Percentiles rank a stretch among this genome's conserved stretches.
Conservation (phyloP, 2,113 vertebrate genomes). For the Peromyscus polionotus region DNA sequence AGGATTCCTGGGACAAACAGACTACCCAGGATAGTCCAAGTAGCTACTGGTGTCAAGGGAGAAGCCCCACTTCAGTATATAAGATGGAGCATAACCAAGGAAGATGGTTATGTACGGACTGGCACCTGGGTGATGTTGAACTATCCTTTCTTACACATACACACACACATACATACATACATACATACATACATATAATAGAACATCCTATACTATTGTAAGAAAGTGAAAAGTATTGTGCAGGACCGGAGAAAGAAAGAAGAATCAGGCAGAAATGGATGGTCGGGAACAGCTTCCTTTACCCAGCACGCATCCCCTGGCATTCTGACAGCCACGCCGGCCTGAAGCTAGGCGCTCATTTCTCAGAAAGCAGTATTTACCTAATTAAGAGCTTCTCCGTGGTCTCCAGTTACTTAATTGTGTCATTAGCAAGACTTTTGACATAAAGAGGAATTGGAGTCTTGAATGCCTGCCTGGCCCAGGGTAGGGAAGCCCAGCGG, state of each 20-base stretch:
- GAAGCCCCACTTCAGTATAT: background rate
- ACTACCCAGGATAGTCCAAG: background rate
- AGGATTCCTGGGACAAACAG: background rate
- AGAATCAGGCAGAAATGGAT: conserved; percentile 32
- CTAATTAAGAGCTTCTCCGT: conserved; percentile 90
- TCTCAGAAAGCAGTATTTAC: conserved; percentile 84
- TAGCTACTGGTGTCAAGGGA: background rate
- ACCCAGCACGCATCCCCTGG: conserved; percentile 56
- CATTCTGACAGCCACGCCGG: conserved; percentile 79
- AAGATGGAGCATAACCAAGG: background rate
- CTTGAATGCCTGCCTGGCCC: conserved; percentile 81
- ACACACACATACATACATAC: too few relatives aligned
- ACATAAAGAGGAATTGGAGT: conserved; percentile 84
- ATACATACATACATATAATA: background rate
- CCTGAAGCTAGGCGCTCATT: conserved; percentile 73
- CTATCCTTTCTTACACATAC: background rate
- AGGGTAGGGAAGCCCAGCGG: conserved; percentile 68
- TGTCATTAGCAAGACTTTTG: conserved; percentile 89
- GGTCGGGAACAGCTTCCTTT: conserved; percentile 68
- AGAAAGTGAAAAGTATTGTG: background rate
- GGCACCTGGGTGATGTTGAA: background rate
- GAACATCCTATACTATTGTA: background rate
- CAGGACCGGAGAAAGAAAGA: background rate
- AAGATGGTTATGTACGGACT: accelerated
- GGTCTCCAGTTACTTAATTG: conserved; percentile 88